Evolutionary conservation across 2,888 invertebrate genomes (phyloP), one percentile per base, ranked within the genome.

Genomic region (Sinodicranocentrus sp.): DNA sequence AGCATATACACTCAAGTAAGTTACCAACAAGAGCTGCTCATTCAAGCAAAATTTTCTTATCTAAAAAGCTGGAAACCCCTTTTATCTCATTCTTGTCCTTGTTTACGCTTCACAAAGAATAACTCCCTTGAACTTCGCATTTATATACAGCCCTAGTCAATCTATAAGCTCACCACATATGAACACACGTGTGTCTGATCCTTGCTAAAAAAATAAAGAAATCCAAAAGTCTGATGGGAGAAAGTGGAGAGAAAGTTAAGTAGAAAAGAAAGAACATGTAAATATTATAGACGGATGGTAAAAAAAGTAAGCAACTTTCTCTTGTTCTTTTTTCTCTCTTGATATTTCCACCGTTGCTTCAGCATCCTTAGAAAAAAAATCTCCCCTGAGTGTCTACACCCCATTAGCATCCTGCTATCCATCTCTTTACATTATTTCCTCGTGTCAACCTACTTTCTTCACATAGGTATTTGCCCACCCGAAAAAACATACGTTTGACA

Each of bases 381-480:
- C 57, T 72, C 71, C 65, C 48, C 52, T 72, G 72, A 71, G 72
- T 80, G 67, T 73, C 54, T 63, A 57, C 68, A 75, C 26, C 73
- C 82, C 82, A 82, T 82, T 82, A 75, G 68, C 73, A 82, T 76
- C 70, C 28, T 65, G 63, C 44, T 57, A 75, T 82, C 76, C 82
- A 82, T 82, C 82, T 76, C 76, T 76, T 70, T 71, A 52, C 59
- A 82, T 82, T 82, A 76, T 76, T 76, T 82, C 25, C 70, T 59
- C 75, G 54, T 71, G 82, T 82, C 82, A 82, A 76, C 82, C 76
- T 76, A 82, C 79, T 82, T 82, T 82, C 63, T 63, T 54, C 54
- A 33, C 33, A 33, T 6, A 33, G 33, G 33, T 6, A 33, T n/a
- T n/a, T n/a, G n/a, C n/a, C n/a, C n/a, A n/a, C n/a, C 3, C 33